Evolutionary conservation across 2,113 vertebrate genomes (phyloP), one percentile per base, ranked within the genome.

Genomic region (Siphamia tubifer): DNA sequence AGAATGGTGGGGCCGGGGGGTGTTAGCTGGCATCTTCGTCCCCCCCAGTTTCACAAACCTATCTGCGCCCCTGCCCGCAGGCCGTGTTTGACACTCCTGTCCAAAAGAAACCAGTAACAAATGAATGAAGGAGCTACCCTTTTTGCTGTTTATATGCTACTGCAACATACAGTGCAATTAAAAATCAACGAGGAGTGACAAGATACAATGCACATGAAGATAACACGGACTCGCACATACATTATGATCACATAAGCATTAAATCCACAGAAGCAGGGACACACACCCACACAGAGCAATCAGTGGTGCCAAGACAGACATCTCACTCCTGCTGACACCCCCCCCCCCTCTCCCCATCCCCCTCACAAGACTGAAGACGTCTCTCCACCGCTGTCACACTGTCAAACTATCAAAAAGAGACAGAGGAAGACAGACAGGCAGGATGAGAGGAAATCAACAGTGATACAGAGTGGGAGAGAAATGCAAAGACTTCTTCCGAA

Each of bases 351-450:
- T n/a, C n/a, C n/a, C n/a, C n/a, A n/a, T n/a, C 83, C 72, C 79
- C 69, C 32, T 57, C 66, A 69, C 73, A 82, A 68, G 79, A 83
- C 71, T 74, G 57, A 62, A 77, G 78, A 74, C 49, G 43, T 79
- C 78, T 68, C 69, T 68, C 62, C 74, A 51, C 57, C 43, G 38
- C 73, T 84, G 81, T 90, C 84, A 84, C 74, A 55, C 74, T 90
- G 84, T 89, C 89, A 90, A 87, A 61, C 77, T 65, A 27, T 89
- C 89, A 87, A 68, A 77, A 55, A 48, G 72, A 81, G 66, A 87
- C 47, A 79, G 77, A 73, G 45, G 79, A 76, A 90, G 82, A 84
- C 34, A 58, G 74, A 77, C 84, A 82, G 70, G 78, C 73, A 58
- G 58, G 70, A 74, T 55, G 56, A 77, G 60, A 74, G 64, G 74